Evolutionary conservation across 2,888 invertebrate species (phyloP).

Genomic region (Ariolimax columbianus): DNA sequence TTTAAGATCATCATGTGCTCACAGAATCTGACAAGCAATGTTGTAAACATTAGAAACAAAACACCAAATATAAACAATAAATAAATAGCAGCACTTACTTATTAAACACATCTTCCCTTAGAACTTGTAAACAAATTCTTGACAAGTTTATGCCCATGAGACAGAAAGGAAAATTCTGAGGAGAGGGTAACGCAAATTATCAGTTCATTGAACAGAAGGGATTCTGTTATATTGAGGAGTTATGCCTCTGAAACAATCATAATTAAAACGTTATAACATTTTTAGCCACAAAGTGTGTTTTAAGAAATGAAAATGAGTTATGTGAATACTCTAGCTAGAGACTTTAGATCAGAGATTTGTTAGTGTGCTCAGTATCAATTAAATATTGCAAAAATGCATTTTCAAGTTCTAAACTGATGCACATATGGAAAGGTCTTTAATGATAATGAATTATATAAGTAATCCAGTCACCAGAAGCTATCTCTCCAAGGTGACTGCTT

Average conservation of each 20-base stretch:
- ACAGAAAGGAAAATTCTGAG: slow-evolving; percentile 81
- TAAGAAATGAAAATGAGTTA: too few species aligned
- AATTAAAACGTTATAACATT: neutral
- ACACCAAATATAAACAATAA: neutral
- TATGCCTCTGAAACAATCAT: neutral
- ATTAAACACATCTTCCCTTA: slow-evolving; percentile 80
- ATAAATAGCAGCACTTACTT: slow-evolving; percentile 72
- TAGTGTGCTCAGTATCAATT: too few species aligned
- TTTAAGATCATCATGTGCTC: neutral
- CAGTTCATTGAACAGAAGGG: neutral
- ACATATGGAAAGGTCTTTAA: too few species aligned
- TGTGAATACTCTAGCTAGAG: too few species aligned
- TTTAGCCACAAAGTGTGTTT: too few species aligned
- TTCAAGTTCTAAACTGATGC: too few species aligned
- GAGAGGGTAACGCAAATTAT: neutral
- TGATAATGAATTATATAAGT: too few species aligned
- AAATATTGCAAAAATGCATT: too few species aligned
- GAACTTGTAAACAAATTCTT: slow-evolving; percentile 80
- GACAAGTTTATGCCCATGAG: slow-evolving; percentile 82
- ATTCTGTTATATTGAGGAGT: neutral
- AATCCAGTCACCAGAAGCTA: too few species aligned
- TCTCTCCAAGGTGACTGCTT: too few species aligned
- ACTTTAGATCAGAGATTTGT: too few species aligned
- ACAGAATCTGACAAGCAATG: neutral
- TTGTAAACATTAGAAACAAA: neutral